Evolutionary conservation across 2,113 vertebrate genomes (phyloP).

Genomic region (Puntigrus tetrazona): DNA sequence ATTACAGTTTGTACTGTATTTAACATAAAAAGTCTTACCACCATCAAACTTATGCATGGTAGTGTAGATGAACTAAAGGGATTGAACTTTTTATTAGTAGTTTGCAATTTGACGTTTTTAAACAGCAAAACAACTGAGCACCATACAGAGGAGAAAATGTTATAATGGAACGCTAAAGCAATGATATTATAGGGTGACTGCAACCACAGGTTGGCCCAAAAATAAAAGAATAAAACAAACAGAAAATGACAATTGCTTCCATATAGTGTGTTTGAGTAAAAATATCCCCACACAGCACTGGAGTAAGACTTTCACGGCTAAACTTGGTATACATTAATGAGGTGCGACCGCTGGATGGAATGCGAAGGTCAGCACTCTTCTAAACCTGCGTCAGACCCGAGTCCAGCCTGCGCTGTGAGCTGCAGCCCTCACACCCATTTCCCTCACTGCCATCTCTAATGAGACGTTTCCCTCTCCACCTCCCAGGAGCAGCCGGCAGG

Average conservation of each 20-base stretch:
- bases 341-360: neutral
- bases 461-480: conserved; percentile 42
- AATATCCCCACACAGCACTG: neutral
- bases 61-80: neutral
- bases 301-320: neutral
- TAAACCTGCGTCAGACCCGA: neutral
- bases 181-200: neutral
- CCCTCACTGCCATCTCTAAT: conserved; percentile 41
- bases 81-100: neutral
- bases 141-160: neutral
- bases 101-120: neutral
- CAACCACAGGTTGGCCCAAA: neutral
- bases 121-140: neutral
- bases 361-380: conserved; percentile 4
- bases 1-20: neutral
- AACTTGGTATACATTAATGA: conserved; percentile 6
- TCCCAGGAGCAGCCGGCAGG: conserved; percentile 31
- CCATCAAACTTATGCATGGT: neutral
- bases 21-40: neutral
- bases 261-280: neutral
- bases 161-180: neutral
- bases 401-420: neutral
- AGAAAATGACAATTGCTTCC: neutral
- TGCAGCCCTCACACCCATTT: conserved; percentile 20
- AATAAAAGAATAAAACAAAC: neutral